Conservation (phyloP, 1,140 invertebrate genomes). For the Sitodiplosis mosellana region DNA sequence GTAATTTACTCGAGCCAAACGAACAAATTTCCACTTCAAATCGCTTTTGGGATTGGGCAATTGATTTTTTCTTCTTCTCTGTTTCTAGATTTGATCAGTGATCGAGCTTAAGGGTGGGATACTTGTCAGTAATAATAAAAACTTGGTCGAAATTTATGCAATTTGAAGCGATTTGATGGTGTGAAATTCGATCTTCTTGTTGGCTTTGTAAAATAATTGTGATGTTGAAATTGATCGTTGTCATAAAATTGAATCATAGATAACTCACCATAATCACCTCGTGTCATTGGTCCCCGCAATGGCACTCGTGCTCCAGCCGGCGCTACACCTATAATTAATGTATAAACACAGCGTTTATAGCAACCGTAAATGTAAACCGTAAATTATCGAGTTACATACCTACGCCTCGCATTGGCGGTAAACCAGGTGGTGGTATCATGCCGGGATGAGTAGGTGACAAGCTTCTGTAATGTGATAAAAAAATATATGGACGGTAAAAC, state of each 20-base stretch:
- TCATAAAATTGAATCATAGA: neutral
- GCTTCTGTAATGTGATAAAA: constrained; percentile 16
- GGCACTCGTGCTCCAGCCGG: constrained; percentile 43
- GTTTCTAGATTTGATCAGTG: no score
- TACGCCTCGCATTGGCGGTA: constrained; percentile 20
- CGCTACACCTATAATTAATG: constrained; percentile 29
- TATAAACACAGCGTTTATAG: no score
- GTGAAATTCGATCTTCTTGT: neutral
- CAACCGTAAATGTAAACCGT: no score
- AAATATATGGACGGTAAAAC: no score
- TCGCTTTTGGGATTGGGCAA: neutral
- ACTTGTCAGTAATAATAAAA: no score
- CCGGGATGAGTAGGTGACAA: constrained; percentile 25
- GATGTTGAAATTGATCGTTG: neutral
- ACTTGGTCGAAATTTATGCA: neutral
- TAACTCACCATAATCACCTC: constrained; percentile 72
- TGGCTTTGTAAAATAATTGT: neutral
- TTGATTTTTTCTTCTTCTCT: no score
- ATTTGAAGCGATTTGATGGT: neutral
- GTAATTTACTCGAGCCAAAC: no score
- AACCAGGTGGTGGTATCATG: constrained; percentile 20
- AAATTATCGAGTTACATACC: neutral
- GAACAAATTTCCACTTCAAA: no score
- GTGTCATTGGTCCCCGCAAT: constrained; percentile 58
- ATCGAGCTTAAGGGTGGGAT: no score